A percentile compares a stretch with the other conserved stretches of the same genome.
Conservation (phyloP, 1,140 invertebrate species). For the Procambarus clarkii region DNA sequence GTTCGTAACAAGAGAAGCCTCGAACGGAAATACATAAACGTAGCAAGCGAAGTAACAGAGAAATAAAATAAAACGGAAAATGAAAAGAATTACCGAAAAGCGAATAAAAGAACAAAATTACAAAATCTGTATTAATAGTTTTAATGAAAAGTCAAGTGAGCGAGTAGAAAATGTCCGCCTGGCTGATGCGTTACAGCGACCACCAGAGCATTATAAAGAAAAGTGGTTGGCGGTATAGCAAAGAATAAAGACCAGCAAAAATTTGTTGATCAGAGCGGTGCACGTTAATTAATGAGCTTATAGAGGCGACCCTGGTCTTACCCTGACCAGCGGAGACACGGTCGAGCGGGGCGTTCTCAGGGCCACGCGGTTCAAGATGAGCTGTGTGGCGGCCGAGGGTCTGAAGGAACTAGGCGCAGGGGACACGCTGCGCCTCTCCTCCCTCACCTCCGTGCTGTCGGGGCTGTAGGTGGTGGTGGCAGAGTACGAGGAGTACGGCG, state of each 20-base stretch:
- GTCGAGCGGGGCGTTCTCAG: background rate
- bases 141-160: background rate
- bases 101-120: background rate
- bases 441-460: conserved; percentile 32
- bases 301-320: too few species aligned
- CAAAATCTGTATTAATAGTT: background rate
- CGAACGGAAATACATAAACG: background rate
- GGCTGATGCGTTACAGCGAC: background rate
- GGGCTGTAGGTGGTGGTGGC: conserved; percentile 24
- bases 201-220: background rate
- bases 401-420: conserved; percentile 24
- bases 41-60: background rate
- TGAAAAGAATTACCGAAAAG: background rate
- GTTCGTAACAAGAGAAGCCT: background rate
- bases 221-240: too few species aligned
- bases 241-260: too few species aligned
- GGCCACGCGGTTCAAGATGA: conserved; percentile 61
- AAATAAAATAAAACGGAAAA: background rate
- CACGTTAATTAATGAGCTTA: too few species aligned
- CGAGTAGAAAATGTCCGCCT: background rate
- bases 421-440: conserved; percentile 25
- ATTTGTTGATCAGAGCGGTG: too few species aligned
- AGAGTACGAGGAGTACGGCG: conserved; percentile 32
- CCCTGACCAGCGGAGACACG: conserved; percentile 3
- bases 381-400: conserved; percentile 53